Base-by-base conservation (phyloP, 2,888 invertebrate genomes). In the Nycteola revayana region DNA sequence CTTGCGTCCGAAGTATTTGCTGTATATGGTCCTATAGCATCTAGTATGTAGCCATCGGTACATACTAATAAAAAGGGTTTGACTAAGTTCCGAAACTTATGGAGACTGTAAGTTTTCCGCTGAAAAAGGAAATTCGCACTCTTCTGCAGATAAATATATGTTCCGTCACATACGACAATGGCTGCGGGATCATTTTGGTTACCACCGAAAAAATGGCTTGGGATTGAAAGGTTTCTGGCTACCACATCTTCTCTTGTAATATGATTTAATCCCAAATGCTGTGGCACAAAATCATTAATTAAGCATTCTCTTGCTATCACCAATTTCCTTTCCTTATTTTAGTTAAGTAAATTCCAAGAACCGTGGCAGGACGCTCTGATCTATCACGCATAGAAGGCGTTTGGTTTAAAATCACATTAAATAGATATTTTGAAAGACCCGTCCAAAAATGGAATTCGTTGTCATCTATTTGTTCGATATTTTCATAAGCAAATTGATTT, bases 321-420 rank as follows among this genome's bases (percentile, higher is more conserved):
- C 64, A 66, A 22, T 71, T 81, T 65, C 91, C 92, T 81, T 90
- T 56, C 37, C 42, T 42, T 34, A 42, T 18, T 34, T 42, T 42
- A 5, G 21, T 24, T 28, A 42, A 26, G 22, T 34, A 42, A 7
- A 25, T 23, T 5, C 26, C 22, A 35, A 44, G 32, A 42, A 27
- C 36, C 9, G 39, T 39, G 32, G 34, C 35, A 33, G 36, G 40
- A 29, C 22, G 27, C 22, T 35, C 29, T 17, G 40, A 32, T 36
- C 42, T 36, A 20, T 23, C 25, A 35, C 29, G 29, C 25, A 44
- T 36, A 32, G 31, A 40, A 29, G 39, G 40, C 9, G 30, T 39
- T 39, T 29, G 39, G 14, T 25, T 14, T 28, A 42, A 43, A 32
- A 39, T 29, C 25, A 29, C 10, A 18, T 35, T 32, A 32, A 43